Base-by-base conservation (phyloP, 1,140 invertebrate genomes). In the Melitaea cinxia region DNA sequence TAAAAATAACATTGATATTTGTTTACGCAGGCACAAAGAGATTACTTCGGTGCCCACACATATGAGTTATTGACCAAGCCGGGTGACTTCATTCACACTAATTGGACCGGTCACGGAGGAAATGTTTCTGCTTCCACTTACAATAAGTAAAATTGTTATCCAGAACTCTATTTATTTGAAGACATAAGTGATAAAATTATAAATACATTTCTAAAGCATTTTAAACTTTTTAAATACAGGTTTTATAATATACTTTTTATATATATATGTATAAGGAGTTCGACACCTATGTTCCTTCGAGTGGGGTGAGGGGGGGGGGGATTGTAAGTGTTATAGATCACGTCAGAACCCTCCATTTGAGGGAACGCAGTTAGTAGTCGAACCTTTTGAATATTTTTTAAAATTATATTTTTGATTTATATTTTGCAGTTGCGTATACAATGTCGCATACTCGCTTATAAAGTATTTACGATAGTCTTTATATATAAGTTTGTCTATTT, bases 21-120 rank as follows among this genome's bases (percentile, higher is more conserved):
- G n/a, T 57, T 19, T 61, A 91, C 92, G 21, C 93, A 98, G 94
- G 99, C 99, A 0, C 98, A 99, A 90, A 91, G 99, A 39, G 99
- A 99, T 90, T 99, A 99, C 83, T 99, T 99, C 86, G 99, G 99
- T 0, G 99, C 99, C 0, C 99, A 99, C 86, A 99, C 98, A 0
- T 99, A 99, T 78, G 98, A 99, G 88, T 87, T 99, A 42, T 83
- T 98, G 2, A 92, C 91, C 6, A 91, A 96, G 59, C 98, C 99
- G 47, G 98, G 98, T 19, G 94, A 94, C 68, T 99, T 96, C 89
- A 93, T 98, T 0, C 99, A 99, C 82, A 99, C 98, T 42, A 99
- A 99, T 88, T 99, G 99, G 99, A 99, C 99, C 7, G 99, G 99
- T 12, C 96, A 96, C 73, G 99, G 99, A 37, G 99, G 99, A 63